A percentile compares a stretch with the other conserved stretches of the same genome.
These are phyloP conservation scores for Mactromeris polynyma DNA, from an alignment of 2,888 invertebrate species.

Conservation along the genomic window DNA sequence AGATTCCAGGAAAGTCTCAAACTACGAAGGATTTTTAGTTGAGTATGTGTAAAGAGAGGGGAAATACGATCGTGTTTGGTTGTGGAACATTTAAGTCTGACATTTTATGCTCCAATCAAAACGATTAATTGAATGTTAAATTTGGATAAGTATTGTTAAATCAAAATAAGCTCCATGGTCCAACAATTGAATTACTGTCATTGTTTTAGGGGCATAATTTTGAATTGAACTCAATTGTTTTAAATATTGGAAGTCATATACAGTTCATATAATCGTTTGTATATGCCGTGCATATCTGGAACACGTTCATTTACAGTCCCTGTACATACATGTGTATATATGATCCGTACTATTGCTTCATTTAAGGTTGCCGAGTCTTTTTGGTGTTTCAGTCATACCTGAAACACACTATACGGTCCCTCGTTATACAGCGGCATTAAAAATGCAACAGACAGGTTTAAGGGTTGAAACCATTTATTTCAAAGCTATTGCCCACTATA, in stretches of 20 bases:
- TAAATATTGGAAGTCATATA: not conserved
- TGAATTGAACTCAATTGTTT: no score
- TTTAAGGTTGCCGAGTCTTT: not conserved
- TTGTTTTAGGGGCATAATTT: no score
- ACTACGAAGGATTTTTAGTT: no score
- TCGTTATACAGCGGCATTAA: not conserved
- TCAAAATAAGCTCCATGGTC: no score
- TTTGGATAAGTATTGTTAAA: no score
- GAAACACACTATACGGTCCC: not conserved
- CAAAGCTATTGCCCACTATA: not conserved
- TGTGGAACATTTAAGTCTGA: no score
- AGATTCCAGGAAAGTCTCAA: no score
- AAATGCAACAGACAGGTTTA: not conserved
- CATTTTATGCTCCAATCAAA: no score
- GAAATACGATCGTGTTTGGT: no score
- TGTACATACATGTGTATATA: not conserved
- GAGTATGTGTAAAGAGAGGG: no score
- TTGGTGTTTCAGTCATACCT: not conserved
- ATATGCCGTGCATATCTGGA: not conserved
- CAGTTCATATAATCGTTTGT: not conserved
- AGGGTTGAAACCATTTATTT: conserved; percentile 4
- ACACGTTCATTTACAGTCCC: not conserved
- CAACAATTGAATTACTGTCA: no score
- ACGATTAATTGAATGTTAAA: no score
- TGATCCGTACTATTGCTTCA: not conserved